Base-by-base conservation (phyloP, 2,113 vertebrate genomes). In the Heptranchias perlo region DNA sequence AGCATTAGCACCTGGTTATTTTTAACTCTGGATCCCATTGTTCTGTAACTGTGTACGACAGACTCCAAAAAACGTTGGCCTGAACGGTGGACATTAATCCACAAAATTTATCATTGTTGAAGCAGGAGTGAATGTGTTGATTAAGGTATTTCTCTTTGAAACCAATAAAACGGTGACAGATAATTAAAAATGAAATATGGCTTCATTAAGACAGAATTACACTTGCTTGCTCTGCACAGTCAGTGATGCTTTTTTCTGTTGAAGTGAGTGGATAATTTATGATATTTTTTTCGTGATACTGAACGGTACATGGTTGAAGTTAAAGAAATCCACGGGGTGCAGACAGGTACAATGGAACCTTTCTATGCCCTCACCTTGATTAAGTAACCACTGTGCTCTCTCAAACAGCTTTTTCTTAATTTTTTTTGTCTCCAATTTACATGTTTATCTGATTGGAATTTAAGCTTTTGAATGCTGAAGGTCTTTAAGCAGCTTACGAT, bases 101-200 rank as follows among this genome's bases (percentile, higher is more conserved):
- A 93, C 89, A 93, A 39, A 64, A 93, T 93, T 93, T 93, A 93
- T 93, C 89, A 93, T 93, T 93, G 58, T 62, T 93, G 58, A 93
- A 58, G 58, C 58, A 93, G 58, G 35, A 64, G 16, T 62, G 54
- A 93, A 93, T 93, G 89, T 64, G 89, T 93, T 93, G 89, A 73
- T 95, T 95, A 65, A 92, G 62, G 87, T 11, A 76, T 96, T 69
- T 92, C 61, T 62, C 73, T 58, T 96, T 96, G 62, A 96, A 96
- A 93, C 87, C 52, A 62, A 76, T 96, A 62, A 58, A 82, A 44
- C 39, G 28, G 93, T 96, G 93, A 96, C 96, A 96, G 93, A 96
- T 84, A 96, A 95, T 96, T 94, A 96, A 96, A 93, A 95, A 87
- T 96, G 94, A 96, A 96, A 95, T 82, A 95, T 96, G 49, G 62